Evolutionary conservation across 2,888 invertebrate genomes (phyloP).

Genomic region (Dimorphilus gyrociliatus): DNA sequence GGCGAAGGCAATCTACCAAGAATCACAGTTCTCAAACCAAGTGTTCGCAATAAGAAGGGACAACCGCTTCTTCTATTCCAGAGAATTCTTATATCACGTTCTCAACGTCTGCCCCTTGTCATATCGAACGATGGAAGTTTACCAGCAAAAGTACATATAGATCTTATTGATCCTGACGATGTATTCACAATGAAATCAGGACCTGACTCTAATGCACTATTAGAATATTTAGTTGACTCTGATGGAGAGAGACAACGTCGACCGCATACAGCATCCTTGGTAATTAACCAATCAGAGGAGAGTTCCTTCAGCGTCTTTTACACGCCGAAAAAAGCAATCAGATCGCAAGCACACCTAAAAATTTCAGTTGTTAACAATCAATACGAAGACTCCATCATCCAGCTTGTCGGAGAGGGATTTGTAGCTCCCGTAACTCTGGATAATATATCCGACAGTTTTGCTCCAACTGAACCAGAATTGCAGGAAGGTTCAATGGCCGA

Average conservation of each 20-base stretch:
- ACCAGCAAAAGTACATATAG: slow-evolving; percentile 35
- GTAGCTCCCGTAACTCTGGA: slow-evolving; percentile 41
- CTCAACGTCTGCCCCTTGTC: slow-evolving; percentile 25
- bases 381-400: slow-evolving; percentile 43
- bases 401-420: slow-evolving; percentile 40
- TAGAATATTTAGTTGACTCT: slow-evolving; percentile 13
- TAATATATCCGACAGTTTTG: slow-evolving; percentile 31
- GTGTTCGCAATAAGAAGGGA: slow-evolving; percentile 33
- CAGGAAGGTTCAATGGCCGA: slow-evolving; percentile 32
- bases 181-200: slow-evolving; percentile 25
- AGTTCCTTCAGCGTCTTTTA: slow-evolving; percentile 28
- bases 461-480: slow-evolving; percentile 14
- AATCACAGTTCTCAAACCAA: slow-evolving; percentile 28
- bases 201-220: slow-evolving; percentile 18
- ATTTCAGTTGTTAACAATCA: slow-evolving; percentile 45
- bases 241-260: slow-evolving; percentile 7
- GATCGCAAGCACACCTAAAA: slow-evolving; percentile 29
- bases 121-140: slow-evolving; percentile 35
- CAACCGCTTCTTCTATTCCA: slow-evolving; percentile 34
- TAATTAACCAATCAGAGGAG: slow-evolving; percentile 24
- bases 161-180: slow-evolving; percentile 31
- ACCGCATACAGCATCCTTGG: slow-evolving; percentile 33
- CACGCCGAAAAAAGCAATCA: slow-evolving; percentile 19
- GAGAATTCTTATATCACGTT: slow-evolving; percentile 23
- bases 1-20: slow-evolving; percentile 38